Evolutionary conservation across 2,888 invertebrate species (phyloP).

Genomic region (Gnatocerus cornutus): DNA sequence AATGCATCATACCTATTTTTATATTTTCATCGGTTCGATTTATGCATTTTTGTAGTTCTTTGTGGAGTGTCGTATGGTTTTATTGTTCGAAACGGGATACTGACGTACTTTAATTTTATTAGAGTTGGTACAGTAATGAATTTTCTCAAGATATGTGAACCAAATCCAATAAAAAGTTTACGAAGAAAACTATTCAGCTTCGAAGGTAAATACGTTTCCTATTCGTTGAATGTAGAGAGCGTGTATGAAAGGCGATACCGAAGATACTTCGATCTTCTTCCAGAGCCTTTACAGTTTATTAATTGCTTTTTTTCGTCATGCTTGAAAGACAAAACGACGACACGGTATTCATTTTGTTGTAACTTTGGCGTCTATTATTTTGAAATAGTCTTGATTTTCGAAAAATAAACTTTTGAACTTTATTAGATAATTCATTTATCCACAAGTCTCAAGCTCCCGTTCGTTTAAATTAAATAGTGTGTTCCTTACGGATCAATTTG

Average conservation of each 20-base stretch:
- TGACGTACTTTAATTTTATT: not conserved
- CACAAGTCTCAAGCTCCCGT: slow-evolving; percentile 1
- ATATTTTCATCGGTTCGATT: slow-evolving; percentile 16
- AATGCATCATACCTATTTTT: slow-evolving; percentile 29
- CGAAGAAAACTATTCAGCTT: not conserved
- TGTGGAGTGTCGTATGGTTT: not conserved
- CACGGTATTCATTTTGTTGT: too few relatives aligned
- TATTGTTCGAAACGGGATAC: not conserved
- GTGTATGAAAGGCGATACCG: too few relatives aligned
- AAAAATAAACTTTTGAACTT: slow-evolving; percentile 3
- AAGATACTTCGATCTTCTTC: too few relatives aligned
- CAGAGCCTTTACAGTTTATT: too few relatives aligned
- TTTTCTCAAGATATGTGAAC: not conserved
- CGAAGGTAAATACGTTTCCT: slow-evolving; percentile 1
- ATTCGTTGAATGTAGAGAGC: not conserved
- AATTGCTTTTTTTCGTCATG: too few relatives aligned
- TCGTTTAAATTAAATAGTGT: not conserved
- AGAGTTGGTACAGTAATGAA: not conserved
- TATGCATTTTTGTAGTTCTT: slow-evolving; percentile 9
- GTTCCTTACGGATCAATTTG: not conserved
- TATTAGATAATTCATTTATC: not conserved
- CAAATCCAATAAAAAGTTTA: not conserved
- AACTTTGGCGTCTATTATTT: not conserved
- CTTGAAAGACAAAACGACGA: too few relatives aligned
- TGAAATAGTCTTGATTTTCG: not conserved